A percentile compares a stretch with the other conserved stretches of the same genome.
These are phyloP conservation scores for Drosophila ercepeae DNA, from an alignment of 1,140 invertebrate species.

Conservation along the genomic window DNA sequence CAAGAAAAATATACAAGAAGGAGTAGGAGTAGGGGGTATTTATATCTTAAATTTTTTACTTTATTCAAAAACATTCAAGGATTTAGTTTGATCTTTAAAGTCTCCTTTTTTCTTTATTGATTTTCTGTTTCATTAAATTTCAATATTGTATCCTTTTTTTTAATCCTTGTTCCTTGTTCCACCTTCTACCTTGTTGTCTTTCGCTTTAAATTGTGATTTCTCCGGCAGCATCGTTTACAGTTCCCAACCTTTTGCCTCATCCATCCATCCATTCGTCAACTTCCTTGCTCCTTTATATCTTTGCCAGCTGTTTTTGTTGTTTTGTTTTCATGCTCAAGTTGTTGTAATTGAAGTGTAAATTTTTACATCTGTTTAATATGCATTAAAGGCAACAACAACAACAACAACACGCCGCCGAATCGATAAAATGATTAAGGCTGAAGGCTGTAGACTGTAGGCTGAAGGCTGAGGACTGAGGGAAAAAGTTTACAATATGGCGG, in stretches of 20 bases:
- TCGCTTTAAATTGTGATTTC: conserved; percentile 47
- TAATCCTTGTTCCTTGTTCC: conserved; percentile 10
- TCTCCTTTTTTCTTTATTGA: not conserved
- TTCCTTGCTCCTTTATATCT: conserved; percentile 15
- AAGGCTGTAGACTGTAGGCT: conserved; percentile 19
- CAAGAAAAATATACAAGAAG: not conserved
- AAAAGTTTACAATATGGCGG: conserved; percentile 5
- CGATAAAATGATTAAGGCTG: conserved; percentile 71
- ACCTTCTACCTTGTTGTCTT: conserved; percentile 23
- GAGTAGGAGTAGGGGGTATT: not conserved
- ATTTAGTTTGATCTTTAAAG: too few species aligned
- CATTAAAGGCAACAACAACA: conserved; percentile 54
- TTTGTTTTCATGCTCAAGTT: conserved; percentile 62
- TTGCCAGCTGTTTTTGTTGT: conserved; percentile 18
- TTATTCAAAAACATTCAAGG: too few species aligned
- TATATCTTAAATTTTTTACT: too few species aligned
- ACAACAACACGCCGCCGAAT: conserved; percentile 31
- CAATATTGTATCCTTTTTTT: conserved; percentile 3
- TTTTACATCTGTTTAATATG: conserved; percentile 76
- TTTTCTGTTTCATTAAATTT: conserved; percentile 12
- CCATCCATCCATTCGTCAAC: not conserved
- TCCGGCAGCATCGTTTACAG: conserved; percentile 32
- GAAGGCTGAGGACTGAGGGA: conserved; percentile 13
- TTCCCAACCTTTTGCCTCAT: not conserved
- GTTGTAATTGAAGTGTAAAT: conserved; percentile 76